A percentile compares a stretch with the other conserved stretches of the same genome.
phyloP scores from a whole-genome alignment of 2,888 invertebrate species.

The Cetonia aurata region DNA sequence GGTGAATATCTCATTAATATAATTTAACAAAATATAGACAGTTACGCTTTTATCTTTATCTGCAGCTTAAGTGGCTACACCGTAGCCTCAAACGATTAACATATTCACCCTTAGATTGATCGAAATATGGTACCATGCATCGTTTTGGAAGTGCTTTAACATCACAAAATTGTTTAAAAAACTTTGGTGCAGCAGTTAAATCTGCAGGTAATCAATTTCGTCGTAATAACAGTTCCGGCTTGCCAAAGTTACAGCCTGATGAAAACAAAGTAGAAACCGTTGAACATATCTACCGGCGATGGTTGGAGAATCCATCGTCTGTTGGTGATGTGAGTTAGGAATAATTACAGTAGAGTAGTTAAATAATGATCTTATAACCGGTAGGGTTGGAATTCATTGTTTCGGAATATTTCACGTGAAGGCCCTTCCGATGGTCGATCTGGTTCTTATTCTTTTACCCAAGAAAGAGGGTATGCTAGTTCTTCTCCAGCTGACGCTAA shows the following conservation, averaged over 20 bases:
- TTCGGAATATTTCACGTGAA: slow-evolving; percentile 21
- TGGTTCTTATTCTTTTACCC: background rate
- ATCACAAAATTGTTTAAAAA: background rate
- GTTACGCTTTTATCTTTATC: no score
- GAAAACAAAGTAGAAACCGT: background rate
- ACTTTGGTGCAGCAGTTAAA: background rate
- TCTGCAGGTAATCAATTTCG: background rate
- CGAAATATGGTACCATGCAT: slow-evolving; percentile 7
- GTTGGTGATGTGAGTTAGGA: slow-evolving; percentile 14
- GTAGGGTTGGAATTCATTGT: slow-evolving; percentile 23
- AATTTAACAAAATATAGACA: no score
- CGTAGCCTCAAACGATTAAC: no score
- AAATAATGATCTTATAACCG: background rate
- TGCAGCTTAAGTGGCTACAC: no score
- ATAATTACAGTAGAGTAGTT: background rate
- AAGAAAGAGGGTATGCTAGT: slow-evolving; percentile 21
- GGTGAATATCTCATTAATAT: no score
- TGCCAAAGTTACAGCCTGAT: slow-evolving; percentile 6
- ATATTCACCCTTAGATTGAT: background rate
- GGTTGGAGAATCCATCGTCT: slow-evolving; percentile 26
- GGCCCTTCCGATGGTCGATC: background rate
- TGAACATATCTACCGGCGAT: slow-evolving; percentile 26
- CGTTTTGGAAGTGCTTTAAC: slow-evolving; percentile 3
- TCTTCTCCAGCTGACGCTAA: background rate
- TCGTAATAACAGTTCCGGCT: slow-evolving; percentile 15